Conservation (phyloP, 2,113 vertebrate genomes). For the Redunca redunca region DNA sequence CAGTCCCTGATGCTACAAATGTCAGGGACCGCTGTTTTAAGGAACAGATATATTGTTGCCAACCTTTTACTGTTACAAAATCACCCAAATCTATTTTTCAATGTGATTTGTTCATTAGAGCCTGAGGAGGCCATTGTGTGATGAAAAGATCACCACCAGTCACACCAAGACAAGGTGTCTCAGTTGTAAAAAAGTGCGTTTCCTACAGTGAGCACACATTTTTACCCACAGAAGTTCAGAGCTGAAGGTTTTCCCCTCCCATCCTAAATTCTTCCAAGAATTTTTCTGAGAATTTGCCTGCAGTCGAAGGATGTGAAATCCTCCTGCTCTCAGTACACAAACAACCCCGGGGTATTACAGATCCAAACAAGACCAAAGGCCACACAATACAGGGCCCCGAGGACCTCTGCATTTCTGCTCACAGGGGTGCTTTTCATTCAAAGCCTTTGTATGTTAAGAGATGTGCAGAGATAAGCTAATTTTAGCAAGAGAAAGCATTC, state of each 20-base stretch:
- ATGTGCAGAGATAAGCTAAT: not conserved
- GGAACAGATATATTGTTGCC: not conserved
- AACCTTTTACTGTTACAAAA: not conserved
- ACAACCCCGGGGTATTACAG: accelerated
- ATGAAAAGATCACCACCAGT: accelerated
- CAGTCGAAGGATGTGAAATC: not conserved
- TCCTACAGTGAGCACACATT: too few species aligned
- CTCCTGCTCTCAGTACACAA: not conserved
- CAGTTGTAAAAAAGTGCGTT: accelerated
- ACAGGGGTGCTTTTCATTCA: not conserved
- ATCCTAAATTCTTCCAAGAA: not conserved
- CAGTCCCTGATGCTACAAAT: not conserved
- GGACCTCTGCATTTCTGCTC: not conserved
- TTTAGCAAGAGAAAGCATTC: not conserved
- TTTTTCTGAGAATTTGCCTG: not conserved
- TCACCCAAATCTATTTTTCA: not conserved
- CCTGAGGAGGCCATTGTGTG: accelerated
- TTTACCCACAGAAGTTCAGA: not conserved
- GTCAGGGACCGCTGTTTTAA: not conserved
- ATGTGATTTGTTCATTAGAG: accelerated
- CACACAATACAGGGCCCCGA: not conserved
- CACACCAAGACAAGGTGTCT: accelerated
- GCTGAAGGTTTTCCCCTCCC: not conserved
- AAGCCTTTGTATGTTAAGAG: not conserved
- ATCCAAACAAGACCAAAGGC: too few species aligned